These are phyloP conservation scores for Halcyon badia DNA, from an alignment of 2,797 vertebrate species.

Conservation along the genomic window DNA sequence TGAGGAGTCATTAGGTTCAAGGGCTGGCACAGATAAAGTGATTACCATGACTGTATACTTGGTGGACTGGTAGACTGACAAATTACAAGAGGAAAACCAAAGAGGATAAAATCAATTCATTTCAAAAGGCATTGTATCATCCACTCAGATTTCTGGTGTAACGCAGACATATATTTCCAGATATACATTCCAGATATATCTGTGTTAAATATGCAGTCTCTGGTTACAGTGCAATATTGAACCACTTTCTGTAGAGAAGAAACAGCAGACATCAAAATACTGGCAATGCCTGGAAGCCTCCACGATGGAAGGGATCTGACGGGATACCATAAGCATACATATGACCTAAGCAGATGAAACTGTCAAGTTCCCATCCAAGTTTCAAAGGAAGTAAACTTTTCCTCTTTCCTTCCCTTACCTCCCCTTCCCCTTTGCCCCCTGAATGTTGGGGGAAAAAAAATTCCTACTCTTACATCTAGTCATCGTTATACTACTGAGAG, in stretches of 20 bases:
- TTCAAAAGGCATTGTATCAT: background rate
- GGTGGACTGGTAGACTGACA: background rate
- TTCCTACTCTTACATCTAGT: background rate
- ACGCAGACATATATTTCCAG: background rate
- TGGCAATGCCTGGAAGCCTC: background rate
- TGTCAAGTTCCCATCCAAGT: background rate
- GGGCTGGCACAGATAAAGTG: background rate
- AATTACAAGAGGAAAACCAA: background rate
- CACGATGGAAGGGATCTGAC: no score
- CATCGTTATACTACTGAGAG: background rate
- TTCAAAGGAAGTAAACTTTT: background rate
- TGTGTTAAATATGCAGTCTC: fast-evolving
- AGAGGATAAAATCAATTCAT: background rate
- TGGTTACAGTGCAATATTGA: background rate
- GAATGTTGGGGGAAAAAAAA: background rate
- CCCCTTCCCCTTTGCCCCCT: background rate
- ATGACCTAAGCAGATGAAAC: background rate
- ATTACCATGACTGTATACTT: background rate
- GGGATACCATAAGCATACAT: fast-evolving
- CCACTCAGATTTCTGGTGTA: background rate
- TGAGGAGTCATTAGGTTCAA: background rate
- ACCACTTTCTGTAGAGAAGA: fast-evolving
- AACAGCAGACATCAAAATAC: background rate
- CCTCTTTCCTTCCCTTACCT: background rate
- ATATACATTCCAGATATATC: background rate